Base-by-base conservation (phyloP, 2,888 invertebrate species). In the Spodoptera picta region DNA sequence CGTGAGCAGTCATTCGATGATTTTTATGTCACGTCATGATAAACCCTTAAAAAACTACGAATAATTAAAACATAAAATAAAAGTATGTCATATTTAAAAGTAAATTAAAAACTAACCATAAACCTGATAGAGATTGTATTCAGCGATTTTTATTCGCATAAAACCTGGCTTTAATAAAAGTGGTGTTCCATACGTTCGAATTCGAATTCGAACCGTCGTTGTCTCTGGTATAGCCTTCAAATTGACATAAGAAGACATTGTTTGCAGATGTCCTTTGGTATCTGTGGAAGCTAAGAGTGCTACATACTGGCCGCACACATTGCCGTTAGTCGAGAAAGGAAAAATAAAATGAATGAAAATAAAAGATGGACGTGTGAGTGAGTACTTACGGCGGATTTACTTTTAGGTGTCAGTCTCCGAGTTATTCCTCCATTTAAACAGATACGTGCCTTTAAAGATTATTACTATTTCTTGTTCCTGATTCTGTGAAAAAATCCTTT, bases 311-410 rank as follows among this genome's bases (percentile, higher is more conserved):
- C 69, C 36, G 9, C 45, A 42, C 23, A 55, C 47, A 60, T 69
- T 71, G 69, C 75, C 69, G 79, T 78, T 77, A 83, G 54, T 54
- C 51, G 36, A 41, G 62, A 46, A 61, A 79, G 80, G 83, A 80
- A 80, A 84, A 85, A 85, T 87, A 84, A 86, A 86, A 85, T 81
- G 76, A 68, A 64, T 70, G 67, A 80, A 83, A 83, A 85, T 87
- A 89, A 87, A 88, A 82, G 63, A 69, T 73, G 80, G 80, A 85
- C 87, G 87, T 85, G 83, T 83, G 80, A 72, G 75, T 79, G 65
- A 76, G 77, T 78, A 79, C 79, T 82, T 83, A 81, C 77, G 79
- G 78, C 70, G 80, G 82, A 81, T 86, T 87, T 83, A 83, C 82
- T 83, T 79, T 82, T 80, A 82, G 70, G 72, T 59, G 72, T 65